Conservation (phyloP, 2,113 vertebrate genomes). For the Eubucco bourcierii region DNA sequence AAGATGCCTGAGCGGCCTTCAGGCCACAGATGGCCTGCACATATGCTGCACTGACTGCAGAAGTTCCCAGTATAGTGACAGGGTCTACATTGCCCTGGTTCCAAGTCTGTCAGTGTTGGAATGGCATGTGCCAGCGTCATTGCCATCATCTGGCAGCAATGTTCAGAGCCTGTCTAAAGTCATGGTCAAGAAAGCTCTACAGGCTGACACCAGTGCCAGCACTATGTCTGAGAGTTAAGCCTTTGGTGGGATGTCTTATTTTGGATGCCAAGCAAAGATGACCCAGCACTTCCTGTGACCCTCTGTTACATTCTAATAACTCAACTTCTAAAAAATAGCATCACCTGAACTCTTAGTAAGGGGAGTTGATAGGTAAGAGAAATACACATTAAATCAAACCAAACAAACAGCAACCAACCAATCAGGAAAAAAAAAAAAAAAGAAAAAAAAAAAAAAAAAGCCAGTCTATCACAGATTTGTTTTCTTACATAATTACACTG, state of each 20-base stretch:
- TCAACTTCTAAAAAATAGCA: neutral
- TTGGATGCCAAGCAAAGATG: neutral
- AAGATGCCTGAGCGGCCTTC: neutral
- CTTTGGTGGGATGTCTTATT: neutral
- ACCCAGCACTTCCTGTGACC: neutral
- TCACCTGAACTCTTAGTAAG: neutral
- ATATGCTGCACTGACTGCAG: neutral
- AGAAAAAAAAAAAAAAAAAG: neutral
- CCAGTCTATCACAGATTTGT: neutral
- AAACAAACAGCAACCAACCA: too few relatives aligned
- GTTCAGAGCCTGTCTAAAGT: neutral
- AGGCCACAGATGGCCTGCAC: neutral
- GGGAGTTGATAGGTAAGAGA: neutral
- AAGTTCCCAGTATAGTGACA: neutral
- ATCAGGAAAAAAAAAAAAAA: neutral
- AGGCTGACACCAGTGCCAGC: neutral
- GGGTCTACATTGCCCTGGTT: neutral
- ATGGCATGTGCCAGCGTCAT: fast-evolving
- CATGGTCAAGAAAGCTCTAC: neutral
- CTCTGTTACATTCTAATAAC: neutral
- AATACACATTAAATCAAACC: neutral
- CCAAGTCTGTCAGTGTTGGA: neutral
- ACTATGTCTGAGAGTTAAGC: neutral
- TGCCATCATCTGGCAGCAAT: neutral
- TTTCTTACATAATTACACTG: neutral